phyloP scores from a whole-genome alignment of 2,888 invertebrate genomes.

The Onchidella celtica region DNA sequence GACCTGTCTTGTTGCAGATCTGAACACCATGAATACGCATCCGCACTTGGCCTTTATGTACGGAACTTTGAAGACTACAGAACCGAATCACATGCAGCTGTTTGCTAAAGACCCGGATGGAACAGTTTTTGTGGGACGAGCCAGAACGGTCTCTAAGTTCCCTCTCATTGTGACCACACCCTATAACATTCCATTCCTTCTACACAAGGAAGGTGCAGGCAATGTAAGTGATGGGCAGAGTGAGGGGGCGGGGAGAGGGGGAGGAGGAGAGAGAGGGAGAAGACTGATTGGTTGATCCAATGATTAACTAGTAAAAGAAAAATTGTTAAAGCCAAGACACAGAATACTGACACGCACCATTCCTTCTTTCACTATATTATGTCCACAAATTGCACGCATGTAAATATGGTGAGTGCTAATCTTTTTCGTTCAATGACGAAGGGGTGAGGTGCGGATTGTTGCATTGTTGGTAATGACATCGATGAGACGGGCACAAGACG shows the following conservation, averaged over 20 bases:
- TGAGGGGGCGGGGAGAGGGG: slow-evolving; percentile 4
- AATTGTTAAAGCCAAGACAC: background rate
- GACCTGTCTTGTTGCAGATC: no score
- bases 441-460: no score
- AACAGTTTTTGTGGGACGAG: slow-evolving; percentile 25
- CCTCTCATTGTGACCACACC: slow-evolving; percentile 44
- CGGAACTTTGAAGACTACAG: slow-evolving; percentile 39
- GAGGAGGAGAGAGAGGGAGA: slow-evolving; percentile 33
- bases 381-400: no score
- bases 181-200: slow-evolving; percentile 43
- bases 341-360: no score
- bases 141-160: slow-evolving; percentile 5
- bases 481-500: no score
- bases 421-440: no score
- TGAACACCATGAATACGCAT: slow-evolving; percentile 16
- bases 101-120: slow-evolving; percentile 13
- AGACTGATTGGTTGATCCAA: no score
- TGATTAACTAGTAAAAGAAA: background rate
- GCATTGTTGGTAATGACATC: no score
- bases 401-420: no score
- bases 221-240: slow-evolving; percentile 37
- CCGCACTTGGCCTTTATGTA: slow-evolving; percentile 40
- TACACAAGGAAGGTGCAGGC: slow-evolving; percentile 39
- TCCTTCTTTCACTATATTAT: no score
- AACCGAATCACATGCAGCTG: slow-evolving; percentile 38